Conservation (phyloP, 2,797 vertebrate genomes). For the Acanthis flammea region DNA sequence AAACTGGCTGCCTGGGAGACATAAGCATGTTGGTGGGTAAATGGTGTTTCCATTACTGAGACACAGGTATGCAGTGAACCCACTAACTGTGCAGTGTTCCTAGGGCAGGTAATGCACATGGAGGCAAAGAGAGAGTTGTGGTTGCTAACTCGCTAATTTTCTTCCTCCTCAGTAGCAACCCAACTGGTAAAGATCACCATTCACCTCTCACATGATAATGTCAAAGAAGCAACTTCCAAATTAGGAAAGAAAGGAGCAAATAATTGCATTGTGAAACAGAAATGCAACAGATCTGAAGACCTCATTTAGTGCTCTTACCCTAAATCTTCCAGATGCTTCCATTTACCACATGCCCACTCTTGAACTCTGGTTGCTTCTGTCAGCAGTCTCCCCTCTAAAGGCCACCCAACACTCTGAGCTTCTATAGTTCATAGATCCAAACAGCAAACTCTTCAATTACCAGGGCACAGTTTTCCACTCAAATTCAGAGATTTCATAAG, state of each 20-base stretch:
- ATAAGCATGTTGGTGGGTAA: neutral
- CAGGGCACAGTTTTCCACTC: neutral
- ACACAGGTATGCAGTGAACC: neutral
- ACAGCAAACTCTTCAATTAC: neutral
- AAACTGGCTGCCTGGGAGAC: neutral
- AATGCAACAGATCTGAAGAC: neutral
- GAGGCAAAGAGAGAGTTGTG: neutral
- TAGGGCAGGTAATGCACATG: neutral
- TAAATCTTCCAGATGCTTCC: neutral
- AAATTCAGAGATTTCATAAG: neutral
- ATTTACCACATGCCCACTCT: too few species aligned
- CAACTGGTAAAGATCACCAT: neutral
- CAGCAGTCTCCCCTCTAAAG: neutral
- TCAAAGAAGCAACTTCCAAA: neutral
- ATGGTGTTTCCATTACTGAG: neutral
- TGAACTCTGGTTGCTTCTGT: neutral
- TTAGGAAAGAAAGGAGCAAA: neutral
- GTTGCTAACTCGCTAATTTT: neutral
- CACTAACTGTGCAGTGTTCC: neutral
- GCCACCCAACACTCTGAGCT: neutral
- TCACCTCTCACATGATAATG: accelerated
- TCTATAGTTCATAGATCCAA: neutral
- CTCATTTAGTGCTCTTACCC: neutral
- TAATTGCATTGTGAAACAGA: neutral
- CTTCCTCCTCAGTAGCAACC: neutral